Percentiles rank a stretch among this genome's conserved stretches.
phyloP scores from a whole-genome alignment of 1,140 invertebrate species.

The Drosophila tsacasi region DNA sequence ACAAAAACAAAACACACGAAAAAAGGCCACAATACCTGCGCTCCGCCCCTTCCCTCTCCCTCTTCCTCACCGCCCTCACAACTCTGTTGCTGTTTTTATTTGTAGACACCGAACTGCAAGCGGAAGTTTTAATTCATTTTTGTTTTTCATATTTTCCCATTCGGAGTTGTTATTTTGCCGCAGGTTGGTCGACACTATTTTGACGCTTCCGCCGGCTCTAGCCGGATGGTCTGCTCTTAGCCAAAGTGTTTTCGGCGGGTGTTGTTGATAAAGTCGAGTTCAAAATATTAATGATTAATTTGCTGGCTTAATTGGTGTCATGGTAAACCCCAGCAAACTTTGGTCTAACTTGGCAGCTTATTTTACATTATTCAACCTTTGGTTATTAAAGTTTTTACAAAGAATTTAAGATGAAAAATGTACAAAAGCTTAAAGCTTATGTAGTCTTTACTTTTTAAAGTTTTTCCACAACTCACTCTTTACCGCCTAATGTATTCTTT shows the following conservation, averaged over 20 bases:
- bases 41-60: constrained; percentile 27
- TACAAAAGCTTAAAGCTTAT: not conserved
- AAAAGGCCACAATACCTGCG: constrained; percentile 45
- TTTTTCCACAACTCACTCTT: no score
- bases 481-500: no score
- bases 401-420: not conserved
- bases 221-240: constrained; percentile 30
- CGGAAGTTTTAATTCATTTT: constrained; percentile 81
- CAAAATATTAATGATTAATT: constrained; percentile 27
- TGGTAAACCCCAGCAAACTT: not conserved
- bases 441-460: not conserved
- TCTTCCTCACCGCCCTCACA: constrained; percentile 29
- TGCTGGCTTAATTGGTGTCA: constrained; percentile 13
- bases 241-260: constrained; percentile 24
- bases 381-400: not conserved
- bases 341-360: not conserved
- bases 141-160: constrained; percentile 54
- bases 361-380: not conserved
- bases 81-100: constrained; percentile 5
- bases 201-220: constrained; percentile 40
- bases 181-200: constrained; percentile 63
- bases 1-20: constrained; percentile 9
- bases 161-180: constrained; percentile 25
- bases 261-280: constrained; percentile 33
- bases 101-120: constrained; percentile 46